A percentile compares a stretch with the other conserved stretches of the same genome.
Evolutionary conservation across 1,140 invertebrate genomes (phyloP).

Genomic region (Diabrotica undecimpunctata): DNA sequence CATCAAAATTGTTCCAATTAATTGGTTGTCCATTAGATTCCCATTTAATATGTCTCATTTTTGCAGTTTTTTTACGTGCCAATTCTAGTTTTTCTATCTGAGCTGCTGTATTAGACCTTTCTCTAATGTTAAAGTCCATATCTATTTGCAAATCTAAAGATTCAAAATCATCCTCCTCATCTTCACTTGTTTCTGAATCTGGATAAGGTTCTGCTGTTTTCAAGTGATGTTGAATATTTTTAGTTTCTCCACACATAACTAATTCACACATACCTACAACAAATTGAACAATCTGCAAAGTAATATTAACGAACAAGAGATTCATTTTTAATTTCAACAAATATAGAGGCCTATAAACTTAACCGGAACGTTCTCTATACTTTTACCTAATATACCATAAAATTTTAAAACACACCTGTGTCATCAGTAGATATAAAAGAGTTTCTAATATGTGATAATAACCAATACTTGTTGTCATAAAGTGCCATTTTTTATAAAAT

Average conservation of each 20-base stretch:
- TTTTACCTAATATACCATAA: neutral
- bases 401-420: conserved; percentile 58
- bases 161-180: conserved; percentile 66
- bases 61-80: conserved; percentile 76
- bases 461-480: conserved; percentile 89
- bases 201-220: conserved; percentile 60
- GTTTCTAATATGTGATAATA: conserved; percentile 87
- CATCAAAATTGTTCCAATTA: conserved; percentile 41
- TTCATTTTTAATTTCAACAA: too few relatives aligned
- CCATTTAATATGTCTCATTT: conserved; percentile 76
- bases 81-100: conserved; percentile 85
- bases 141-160: conserved; percentile 70
- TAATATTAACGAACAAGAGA: neutral
- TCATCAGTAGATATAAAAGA: conserved; percentile 95
- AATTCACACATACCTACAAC: conserved; percentile 64
- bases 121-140: conserved; percentile 70
- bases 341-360: too few relatives aligned
- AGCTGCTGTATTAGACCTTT: conserved; percentile 85
- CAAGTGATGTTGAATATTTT: conserved; percentile 55
- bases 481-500: conserved; percentile 68
- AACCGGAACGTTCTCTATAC: too few relatives aligned
- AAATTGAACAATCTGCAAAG: conserved; percentile 4
- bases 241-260: conserved; percentile 61
- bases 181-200: conserved; percentile 71
- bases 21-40: conserved; percentile 52